Conservation (phyloP, 2,113 vertebrate genomes). For the Corapipo altera region DNA sequence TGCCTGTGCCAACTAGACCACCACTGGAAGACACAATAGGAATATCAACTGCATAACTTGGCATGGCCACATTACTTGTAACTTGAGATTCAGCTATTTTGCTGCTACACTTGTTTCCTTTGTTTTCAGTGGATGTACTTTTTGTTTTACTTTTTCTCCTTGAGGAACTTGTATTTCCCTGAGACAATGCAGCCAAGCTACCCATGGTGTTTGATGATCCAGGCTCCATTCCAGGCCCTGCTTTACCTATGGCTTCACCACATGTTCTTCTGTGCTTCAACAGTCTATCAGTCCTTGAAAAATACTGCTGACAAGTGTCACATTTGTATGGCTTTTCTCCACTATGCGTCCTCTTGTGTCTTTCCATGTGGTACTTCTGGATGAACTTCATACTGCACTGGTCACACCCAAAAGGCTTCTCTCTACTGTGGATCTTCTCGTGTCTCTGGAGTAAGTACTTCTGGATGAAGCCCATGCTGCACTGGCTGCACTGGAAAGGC, state of each 20-base stretch:
- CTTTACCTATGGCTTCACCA: constrained; percentile 96
- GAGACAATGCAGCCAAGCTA: constrained; percentile 87
- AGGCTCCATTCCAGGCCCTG: constrained; percentile 82
- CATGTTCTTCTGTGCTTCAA: constrained; percentile 99
- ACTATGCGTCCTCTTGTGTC: constrained; percentile 98
- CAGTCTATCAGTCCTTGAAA: constrained; percentile 97
- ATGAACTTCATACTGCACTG: constrained; percentile 99
- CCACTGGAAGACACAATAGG: constrained; percentile 83
- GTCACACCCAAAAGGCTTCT: constrained; percentile 98
- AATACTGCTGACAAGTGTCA: constrained; percentile 99
- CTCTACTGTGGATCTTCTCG: constrained; percentile 97
- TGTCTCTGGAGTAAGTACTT: constrained; percentile 97
- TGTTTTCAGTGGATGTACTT: constrained; percentile 79
- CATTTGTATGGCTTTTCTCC: constrained; percentile 99
- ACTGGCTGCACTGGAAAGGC: constrained; percentile 98
- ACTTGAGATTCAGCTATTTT: constrained; percentile 82
- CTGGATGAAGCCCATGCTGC: constrained; percentile 99
- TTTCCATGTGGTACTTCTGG: constrained; percentile 99
- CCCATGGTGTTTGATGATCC: constrained; percentile 83
- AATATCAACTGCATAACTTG: constrained; percentile 89
- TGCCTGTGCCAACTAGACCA: constrained; percentile 77
- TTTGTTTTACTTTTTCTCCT: constrained; percentile 93
- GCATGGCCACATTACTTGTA: constrained; percentile 78
- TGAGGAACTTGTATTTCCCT: constrained; percentile 93
- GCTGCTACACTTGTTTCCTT: constrained; percentile 86